These are phyloP conservation scores for Apantesis nais DNA, from an alignment of 2,888 invertebrate species.

Conservation along the genomic window DNA sequence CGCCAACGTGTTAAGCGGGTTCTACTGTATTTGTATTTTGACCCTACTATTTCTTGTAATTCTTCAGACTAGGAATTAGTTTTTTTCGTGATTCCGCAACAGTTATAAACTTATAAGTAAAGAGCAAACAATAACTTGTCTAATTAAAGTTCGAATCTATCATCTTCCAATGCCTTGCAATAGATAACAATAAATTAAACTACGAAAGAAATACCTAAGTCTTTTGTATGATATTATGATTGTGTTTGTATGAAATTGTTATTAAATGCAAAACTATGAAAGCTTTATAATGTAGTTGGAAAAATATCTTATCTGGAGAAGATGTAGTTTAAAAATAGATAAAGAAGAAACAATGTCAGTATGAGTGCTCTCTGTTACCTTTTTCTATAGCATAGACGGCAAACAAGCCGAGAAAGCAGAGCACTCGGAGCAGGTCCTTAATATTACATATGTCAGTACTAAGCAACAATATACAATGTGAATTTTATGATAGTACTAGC, in stretches of 20 bases:
- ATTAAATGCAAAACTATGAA: not conserved
- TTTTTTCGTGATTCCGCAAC: not conserved
- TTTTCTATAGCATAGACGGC: not conserved
- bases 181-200: not conserved
- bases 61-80: not conserved
- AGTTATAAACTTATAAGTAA: not conserved
- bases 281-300: not conserved
- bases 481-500: not conserved
- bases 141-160: not conserved
- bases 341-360: not conserved
- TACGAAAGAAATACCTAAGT: not conserved
- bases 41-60: not conserved
- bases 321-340: not conserved
- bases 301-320: not conserved
- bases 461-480: not conserved
- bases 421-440: not conserved
- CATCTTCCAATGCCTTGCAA: not conserved
- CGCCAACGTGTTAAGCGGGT: too few species aligned
- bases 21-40: too few species aligned
- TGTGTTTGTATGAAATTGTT: too few species aligned
- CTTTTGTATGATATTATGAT: too few species aligned
- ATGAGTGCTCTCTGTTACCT: not conserved
- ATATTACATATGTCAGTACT: not conserved
- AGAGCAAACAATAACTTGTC: not conserved
- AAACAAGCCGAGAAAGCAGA: too few species aligned